Conservation (phyloP, 2,797 vertebrate genomes). For the Eulemur coronatus region DNA sequence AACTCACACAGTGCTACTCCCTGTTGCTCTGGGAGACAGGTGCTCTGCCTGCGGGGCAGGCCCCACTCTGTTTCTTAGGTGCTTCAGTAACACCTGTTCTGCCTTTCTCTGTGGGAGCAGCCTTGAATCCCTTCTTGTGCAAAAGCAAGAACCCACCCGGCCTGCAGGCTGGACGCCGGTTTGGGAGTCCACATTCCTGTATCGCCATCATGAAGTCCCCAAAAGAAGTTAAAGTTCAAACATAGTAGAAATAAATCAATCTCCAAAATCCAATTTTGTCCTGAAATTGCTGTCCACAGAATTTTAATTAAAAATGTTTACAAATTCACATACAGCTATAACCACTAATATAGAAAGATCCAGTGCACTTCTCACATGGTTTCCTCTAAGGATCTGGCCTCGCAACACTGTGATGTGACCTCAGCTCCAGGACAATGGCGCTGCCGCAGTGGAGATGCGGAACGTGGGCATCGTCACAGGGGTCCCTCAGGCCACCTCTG, state of each 20-base stretch:
- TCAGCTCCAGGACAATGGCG: neutral
- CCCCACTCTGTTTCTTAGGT: neutral
- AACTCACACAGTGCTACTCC: neutral
- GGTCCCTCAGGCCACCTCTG: neutral
- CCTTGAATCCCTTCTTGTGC: neutral
- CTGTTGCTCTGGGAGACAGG: neutral
- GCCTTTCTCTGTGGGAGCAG: too few species aligned
- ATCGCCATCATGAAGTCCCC: neutral
- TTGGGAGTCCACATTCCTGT: neutral
- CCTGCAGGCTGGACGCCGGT: neutral
- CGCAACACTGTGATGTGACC: neutral
- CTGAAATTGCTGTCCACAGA: neutral
- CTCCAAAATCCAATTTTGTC: neutral
- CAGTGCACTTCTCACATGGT: neutral
- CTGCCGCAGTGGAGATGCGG: neutral
- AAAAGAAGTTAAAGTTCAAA: constrained; percentile 33
- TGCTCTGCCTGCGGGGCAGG: neutral
- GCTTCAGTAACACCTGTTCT: neutral
- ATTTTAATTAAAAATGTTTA: neutral
- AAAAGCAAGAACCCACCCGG: neutral
- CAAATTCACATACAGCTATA: neutral
- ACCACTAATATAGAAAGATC: neutral
- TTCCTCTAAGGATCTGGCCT: neutral
- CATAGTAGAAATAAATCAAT: neutral
- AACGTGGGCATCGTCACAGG: neutral